phyloP scores from a whole-genome alignment of 2,113 vertebrate genomes.

The Myrmecobius fasciatus region DNA sequence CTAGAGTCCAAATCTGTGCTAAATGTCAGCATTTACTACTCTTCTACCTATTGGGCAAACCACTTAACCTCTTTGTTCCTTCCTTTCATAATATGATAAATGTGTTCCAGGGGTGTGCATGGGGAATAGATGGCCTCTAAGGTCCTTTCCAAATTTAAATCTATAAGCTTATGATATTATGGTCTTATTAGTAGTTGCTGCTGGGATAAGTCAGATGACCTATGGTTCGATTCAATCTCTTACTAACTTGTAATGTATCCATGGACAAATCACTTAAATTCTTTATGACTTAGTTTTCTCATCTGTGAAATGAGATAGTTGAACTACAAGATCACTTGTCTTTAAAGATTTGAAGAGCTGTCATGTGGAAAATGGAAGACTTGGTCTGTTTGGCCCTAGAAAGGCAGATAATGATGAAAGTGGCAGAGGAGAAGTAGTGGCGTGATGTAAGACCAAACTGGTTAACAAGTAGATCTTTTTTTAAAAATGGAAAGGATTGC shows the following conservation, averaged over 20 bases:
- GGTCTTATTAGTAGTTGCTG: not conserved
- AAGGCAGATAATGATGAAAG: not conserved
- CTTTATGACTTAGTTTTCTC: not conserved
- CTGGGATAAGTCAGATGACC: not conserved
- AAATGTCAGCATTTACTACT: not conserved
- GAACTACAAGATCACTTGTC: not conserved
- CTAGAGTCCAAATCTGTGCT: not conserved
- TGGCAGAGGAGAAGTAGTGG: not conserved
- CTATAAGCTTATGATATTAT: not conserved
- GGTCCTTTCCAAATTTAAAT: not conserved
- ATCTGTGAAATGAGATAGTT: not conserved
- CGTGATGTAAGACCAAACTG: not conserved
- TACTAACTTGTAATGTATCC: not conserved
- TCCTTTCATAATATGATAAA: not conserved
- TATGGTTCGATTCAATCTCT: not conserved
- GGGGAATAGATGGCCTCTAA: not conserved
- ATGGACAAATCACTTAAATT: not conserved
- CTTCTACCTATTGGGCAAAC: not conserved
- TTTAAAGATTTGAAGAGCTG: not conserved
- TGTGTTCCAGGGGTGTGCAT: not conserved
- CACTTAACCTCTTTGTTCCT: not conserved
- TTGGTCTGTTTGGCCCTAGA: not conserved
- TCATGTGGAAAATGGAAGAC: not conserved
- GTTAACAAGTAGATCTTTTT: not conserved
- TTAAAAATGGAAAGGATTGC: not conserved